phyloP scores from a whole-genome alignment of 2,888 invertebrate species.

The Monochamus alternatus region DNA sequence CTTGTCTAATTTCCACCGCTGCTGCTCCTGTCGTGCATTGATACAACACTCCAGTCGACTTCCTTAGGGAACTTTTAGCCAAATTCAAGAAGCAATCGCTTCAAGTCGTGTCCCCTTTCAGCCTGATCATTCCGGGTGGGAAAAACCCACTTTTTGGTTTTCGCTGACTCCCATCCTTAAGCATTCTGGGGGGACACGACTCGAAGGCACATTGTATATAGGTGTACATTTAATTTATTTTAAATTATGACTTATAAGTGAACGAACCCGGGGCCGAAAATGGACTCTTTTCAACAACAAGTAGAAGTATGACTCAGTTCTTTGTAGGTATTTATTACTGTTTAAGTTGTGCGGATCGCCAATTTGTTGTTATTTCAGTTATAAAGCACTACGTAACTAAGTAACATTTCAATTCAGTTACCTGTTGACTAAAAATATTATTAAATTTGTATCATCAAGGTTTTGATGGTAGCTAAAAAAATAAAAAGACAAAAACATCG shows the following conservation, averaged over 20 bases:
- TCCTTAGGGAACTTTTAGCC: slow-evolving; percentile 47
- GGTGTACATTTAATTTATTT: slow-evolving; percentile 60
- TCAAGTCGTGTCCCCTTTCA: slow-evolving; percentile 46
- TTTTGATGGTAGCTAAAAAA: slow-evolving; percentile 48
- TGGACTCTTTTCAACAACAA: slow-evolving; percentile 26
- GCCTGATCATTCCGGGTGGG: slow-evolving; percentile 52
- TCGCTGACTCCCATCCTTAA: slow-evolving; percentile 59
- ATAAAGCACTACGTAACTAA: slow-evolving; percentile 38
- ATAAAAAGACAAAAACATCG: slow-evolving; percentile 52
- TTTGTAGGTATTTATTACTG: slow-evolving; percentile 39
- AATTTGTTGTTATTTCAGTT: slow-evolving; percentile 42
- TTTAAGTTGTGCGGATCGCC: slow-evolving; percentile 49
- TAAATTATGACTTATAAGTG: slow-evolving; percentile 47
- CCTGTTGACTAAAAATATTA: slow-evolving; percentile 47
- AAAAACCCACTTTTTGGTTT: slow-evolving; percentile 50
- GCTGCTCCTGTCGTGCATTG: slow-evolving; percentile 54
- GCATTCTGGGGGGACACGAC: slow-evolving; percentile 53
- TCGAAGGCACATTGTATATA: slow-evolving; percentile 52
- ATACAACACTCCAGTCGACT: slow-evolving; percentile 56
- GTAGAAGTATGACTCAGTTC: slow-evolving; percentile 37
- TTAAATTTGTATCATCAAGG: slow-evolving; percentile 50
- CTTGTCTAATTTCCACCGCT: slow-evolving; percentile 69
- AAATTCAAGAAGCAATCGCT: slow-evolving; percentile 44
- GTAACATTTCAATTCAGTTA: slow-evolving; percentile 38
- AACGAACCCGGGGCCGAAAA: slow-evolving; percentile 45